phyloP scores from a whole-genome alignment of 2,113 vertebrate species.

The Hemibagrus wyckioides region DNA sequence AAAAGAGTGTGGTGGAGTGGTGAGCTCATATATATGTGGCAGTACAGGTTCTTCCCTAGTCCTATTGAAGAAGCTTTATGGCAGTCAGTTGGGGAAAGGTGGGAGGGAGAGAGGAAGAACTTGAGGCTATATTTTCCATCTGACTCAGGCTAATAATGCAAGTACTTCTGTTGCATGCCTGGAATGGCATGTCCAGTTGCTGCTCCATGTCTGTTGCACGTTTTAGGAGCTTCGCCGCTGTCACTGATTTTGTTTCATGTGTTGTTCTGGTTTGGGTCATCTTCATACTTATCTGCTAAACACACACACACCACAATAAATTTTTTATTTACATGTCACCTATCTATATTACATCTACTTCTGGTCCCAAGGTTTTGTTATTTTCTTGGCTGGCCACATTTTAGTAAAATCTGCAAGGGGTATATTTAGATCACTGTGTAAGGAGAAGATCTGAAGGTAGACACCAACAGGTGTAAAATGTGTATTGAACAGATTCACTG shows the following conservation, averaged over 20 bases:
- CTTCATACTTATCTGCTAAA: neutral
- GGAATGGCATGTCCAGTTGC: conserved; percentile 77
- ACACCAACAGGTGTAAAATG: conserved; percentile 10
- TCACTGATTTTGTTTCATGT: conserved; percentile 11
- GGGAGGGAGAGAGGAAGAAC: conserved; percentile 18
- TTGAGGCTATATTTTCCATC: conserved; percentile 55
- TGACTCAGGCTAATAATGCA: conserved; percentile 56
- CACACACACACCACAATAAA: neutral
- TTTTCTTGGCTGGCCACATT: neutral
- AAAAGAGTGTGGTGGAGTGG: neutral
- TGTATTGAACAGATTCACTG: neutral
- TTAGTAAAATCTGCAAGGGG: neutral
- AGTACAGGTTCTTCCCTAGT: conserved; percentile 5
- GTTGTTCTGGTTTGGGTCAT: neutral
- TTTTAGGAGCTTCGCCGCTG: neutral
- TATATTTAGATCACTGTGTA: conserved; percentile 3
- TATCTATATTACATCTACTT: neutral
- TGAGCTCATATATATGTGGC: conserved; percentile 26
- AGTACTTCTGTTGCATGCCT: conserved; percentile 61
- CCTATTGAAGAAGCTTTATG: neutral
- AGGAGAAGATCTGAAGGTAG: neutral
- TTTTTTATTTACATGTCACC: too few relatives aligned
- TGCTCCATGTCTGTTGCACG: conserved; percentile 62
- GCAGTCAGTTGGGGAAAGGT: neutral
- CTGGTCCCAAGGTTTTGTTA: neutral